Conservation (phyloP, 2,797 vertebrate species). For the Enteromius radiatus region DNA sequence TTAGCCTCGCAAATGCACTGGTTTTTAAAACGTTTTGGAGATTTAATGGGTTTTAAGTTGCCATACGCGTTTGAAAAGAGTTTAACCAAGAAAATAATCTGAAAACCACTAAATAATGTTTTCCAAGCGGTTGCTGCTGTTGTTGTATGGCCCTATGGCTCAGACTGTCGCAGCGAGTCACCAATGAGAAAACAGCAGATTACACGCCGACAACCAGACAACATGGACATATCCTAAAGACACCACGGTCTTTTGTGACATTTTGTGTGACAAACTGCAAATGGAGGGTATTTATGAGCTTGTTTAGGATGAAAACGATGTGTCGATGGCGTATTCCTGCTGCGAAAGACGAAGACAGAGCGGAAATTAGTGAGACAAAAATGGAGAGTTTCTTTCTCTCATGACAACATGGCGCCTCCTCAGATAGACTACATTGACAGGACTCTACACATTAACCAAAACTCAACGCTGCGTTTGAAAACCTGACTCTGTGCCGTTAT, state of each 20-base stretch:
- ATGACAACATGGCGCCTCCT: slow-evolving; percentile 85
- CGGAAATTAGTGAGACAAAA: slow-evolving; percentile 84
- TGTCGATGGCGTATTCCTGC: slow-evolving; percentile 42
- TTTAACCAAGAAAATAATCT: not conserved
- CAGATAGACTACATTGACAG: slow-evolving; percentile 72
- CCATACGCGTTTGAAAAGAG: too few species aligned
- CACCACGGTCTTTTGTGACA: not conserved
- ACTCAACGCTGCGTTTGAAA: not conserved
- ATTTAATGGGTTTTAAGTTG: not conserved
- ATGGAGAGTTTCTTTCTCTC: slow-evolving; percentile 82
- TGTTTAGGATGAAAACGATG: slow-evolving; percentile 2
- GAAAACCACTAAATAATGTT: not conserved
- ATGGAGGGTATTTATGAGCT: slow-evolving; percentile 2
- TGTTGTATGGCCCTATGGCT: slow-evolving; percentile 33
- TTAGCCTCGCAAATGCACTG: not conserved
- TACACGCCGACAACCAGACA: slow-evolving; percentile 33
- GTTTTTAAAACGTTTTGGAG: not conserved
- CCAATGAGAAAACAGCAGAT: slow-evolving; percentile 73
- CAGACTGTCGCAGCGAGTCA: slow-evolving; percentile 65
- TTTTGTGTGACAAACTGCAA: slow-evolving; percentile 22
- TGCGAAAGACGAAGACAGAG: slow-evolving; percentile 67
- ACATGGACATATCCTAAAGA: slow-evolving; percentile 45
- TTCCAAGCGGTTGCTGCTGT: slow-evolving; percentile 6
- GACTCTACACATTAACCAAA: slow-evolving; percentile 1
- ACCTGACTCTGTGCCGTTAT: not conserved